Base-by-base conservation (phyloP, 37 sponge, comb jelly and placozoan genomes). In the Geodia barretti region DNA sequence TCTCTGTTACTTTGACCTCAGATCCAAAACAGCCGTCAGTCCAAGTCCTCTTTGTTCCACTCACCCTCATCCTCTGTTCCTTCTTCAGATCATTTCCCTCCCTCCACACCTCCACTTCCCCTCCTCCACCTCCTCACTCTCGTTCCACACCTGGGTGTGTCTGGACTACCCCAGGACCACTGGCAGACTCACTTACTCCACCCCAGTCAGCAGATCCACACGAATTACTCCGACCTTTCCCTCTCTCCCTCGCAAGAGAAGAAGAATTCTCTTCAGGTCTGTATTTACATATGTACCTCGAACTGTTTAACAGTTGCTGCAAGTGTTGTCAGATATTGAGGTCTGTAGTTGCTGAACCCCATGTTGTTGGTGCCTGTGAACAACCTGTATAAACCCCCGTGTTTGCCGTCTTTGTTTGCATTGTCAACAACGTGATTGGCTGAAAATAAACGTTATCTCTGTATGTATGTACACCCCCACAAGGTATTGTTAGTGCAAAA, bases 221-320 rank as follows among this genome's bases (percentile, higher is more conserved):
- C 26, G 60, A 41, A 24, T 9, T 36, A 41, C 24, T 70, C 25
- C 26, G 24, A 1, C 30, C 2, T 23, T 2, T 26, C 69, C 35
- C 47, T 64, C 4, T 31, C 83, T 29, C 60, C n/a, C n/a, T n/a
- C n/a, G n/a, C 32, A 68, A 68, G 78, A 62, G 41, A 21, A 84
- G 83, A 62, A 81, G 93, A 70, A 81, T 81, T 41, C 83, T 93
- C 33, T 93, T 88, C 74, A 89, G 89, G 89, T 93, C 17, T 21
- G 60, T 76, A 58, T 28, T 61, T 76, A 71, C 73, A 71, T 71
- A 38, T 71, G 8, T 14, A 71, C 32, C 9, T 71, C 33, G 4
- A 31, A 37, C 5, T 21, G 38, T 36, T 34, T n/a, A n/a, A n/a
- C n/a, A n/a, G n/a, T n/a, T n/a, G n/a, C n/a, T n/a, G n/a, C n/a